Evolutionary conservation across 2,888 invertebrate genomes (phyloP), one percentile per base, ranked within the genome.

Genomic region (Griposia aprilina): DNA sequence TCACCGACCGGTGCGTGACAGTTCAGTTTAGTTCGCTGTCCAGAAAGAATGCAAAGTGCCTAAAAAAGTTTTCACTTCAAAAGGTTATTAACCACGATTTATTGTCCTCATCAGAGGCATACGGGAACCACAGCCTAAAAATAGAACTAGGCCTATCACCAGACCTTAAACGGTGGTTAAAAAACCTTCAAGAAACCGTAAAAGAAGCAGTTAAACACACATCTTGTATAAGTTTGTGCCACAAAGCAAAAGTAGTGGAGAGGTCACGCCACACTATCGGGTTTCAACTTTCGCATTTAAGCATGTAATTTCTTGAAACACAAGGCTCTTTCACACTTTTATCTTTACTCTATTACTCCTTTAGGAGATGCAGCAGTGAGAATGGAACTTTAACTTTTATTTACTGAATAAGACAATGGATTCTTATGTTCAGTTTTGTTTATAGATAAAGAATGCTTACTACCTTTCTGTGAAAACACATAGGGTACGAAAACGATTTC

Each of bases 231-330:
- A 80, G 72, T 79, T 86, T 71, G 59, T 60, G 67, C 68, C 60
- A 84, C 76, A 87, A 84, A 86, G 82, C 60, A 20, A 74, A 67
- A 78, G 62, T 79, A 79, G 48, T 74, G 48, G 77, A 76, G 83
- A 88, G 87, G 84, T 84, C 87, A 84, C 75, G 50, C 69, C 59
- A 77, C 83, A 83, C 69, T 86, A 85, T 78, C 70, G 76, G 72
- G 78, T 73, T 83, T 86, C 76, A 80, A 82, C 84, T 80, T 87
- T 84, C 65, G 65, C 75, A 80, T 88, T 86, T 81, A 78, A 86
- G 74, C 48, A 65, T 67, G 65, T 74, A 81, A 83, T 72, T 74
- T 83, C 73, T 82, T 57, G 73, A 74, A 76, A 79, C 72, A 66
- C 50, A 79, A 66, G 68, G 74, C 65, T 55, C 41, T 79, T 82